A percentile compares a stretch with the other conserved stretches of the same genome.
These are phyloP conservation scores for Junonia oenone DNA, from an alignment of 2,888 invertebrate genomes.

Conservation along the genomic window DNA sequence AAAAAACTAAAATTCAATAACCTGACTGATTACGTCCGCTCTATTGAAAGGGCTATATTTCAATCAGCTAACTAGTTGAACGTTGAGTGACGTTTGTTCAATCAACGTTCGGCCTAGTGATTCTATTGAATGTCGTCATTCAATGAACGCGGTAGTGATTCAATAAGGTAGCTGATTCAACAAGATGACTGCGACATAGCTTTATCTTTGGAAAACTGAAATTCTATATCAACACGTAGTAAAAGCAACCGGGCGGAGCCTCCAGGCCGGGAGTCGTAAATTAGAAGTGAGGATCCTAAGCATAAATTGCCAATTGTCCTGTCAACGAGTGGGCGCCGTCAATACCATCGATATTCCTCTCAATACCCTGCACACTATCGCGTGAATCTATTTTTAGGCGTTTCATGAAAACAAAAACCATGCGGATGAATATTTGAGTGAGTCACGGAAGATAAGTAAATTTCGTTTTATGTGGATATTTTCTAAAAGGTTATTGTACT, in stretches of 20 bases:
- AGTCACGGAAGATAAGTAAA: background rate
- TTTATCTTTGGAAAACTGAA: too few relatives aligned
- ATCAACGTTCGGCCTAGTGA: too few relatives aligned
- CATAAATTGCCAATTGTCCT: conserved; percentile 65
- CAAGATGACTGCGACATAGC: too few relatives aligned
- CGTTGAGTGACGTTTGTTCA: too few relatives aligned
- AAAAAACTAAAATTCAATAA: too few relatives aligned
- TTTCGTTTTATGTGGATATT: background rate
- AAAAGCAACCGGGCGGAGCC: background rate
- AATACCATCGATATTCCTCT: conserved; percentile 14
- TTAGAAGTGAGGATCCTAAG: conserved; percentile 31
- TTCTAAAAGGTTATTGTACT: background rate
- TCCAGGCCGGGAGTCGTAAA: conserved; percentile 10
- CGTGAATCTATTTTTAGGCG: background rate
- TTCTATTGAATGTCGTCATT: too few relatives aligned
- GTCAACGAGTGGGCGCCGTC: conserved; percentile 48
- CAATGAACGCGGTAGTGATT: too few relatives aligned
- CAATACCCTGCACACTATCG: conserved; percentile 1
- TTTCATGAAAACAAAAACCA: background rate
- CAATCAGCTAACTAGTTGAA: too few relatives aligned
- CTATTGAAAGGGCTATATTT: too few relatives aligned
- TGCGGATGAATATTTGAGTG: background rate
- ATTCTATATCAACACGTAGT: background rate
- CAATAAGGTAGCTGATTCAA: too few relatives aligned
- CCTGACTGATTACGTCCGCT: too few relatives aligned